Percentiles rank a stretch among this genome's conserved stretches.
phyloP scores from a whole-genome alignment of 23 tunicate genomes.

The Diplosoma virens region DNA sequence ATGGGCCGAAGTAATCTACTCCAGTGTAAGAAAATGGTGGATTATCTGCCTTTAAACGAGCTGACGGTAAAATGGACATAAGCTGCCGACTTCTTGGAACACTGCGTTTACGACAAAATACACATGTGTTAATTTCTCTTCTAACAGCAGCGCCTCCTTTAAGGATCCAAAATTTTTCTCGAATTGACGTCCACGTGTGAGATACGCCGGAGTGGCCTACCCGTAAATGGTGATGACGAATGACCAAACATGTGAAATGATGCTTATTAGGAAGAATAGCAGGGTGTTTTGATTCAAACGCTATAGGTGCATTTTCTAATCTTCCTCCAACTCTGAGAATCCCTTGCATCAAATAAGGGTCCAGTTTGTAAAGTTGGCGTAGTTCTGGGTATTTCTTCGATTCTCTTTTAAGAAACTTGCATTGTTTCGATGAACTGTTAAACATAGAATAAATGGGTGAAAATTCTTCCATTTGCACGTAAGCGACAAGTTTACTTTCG shows the following conservation, averaged over 20 bases:
- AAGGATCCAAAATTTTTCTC: background rate
- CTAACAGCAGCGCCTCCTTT: background rate
- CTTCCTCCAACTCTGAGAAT: conserved; percentile 22
- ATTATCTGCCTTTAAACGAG: background rate
- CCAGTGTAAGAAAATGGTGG: background rate
- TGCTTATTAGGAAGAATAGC: background rate
- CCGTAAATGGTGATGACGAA: background rate
- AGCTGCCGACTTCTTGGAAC: background rate
- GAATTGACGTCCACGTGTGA: background rate
- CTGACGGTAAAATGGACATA: background rate
- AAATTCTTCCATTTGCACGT: background rate
- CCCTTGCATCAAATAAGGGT: conserved; percentile 28
- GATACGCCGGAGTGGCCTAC: conserved; percentile 13
- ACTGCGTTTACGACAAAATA: background rate
- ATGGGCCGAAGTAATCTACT: background rate
- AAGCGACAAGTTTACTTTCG: background rate
- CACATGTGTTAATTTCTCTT: background rate
- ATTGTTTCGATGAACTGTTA: too few relatives aligned
- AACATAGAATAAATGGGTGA: background rate
- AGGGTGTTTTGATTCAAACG: background rate
- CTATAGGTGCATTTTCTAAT: background rate
- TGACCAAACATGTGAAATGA: background rate
- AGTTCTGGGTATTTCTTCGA: too few relatives aligned
- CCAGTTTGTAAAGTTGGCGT: background rate
- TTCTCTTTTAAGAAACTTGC: too few relatives aligned